These are phyloP conservation scores for Mungos mungo DNA, from an alignment of 2,113 vertebrate species.

Conservation along the genomic window DNA sequence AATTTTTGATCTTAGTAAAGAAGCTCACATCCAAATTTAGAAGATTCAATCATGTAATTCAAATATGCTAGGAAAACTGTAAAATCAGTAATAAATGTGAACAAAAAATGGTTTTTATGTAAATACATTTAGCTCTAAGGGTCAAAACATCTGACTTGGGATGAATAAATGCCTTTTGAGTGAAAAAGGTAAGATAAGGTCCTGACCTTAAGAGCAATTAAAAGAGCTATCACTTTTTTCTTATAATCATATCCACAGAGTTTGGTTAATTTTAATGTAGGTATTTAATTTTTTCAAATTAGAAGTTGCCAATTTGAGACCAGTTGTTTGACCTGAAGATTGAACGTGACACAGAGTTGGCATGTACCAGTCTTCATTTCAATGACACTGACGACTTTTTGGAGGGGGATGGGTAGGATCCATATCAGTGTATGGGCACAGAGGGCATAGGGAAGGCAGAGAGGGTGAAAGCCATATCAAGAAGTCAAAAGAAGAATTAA, in stretches of 20 bases:
- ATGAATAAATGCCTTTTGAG: constrained; percentile 45
- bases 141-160: neutral
- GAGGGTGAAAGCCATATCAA: neutral
- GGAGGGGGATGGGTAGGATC: neutral
- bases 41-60: constrained; percentile 13
- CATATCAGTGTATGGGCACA: neutral
- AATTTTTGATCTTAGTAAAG: neutral
- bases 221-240: neutral
- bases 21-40: neutral
- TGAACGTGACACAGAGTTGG: neutral
- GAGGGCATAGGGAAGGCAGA: neutral
- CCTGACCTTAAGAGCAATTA: constrained; percentile 17
- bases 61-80: constrained; percentile 15
- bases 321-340: neutral
- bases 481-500: neutral
- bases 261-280: constrained; percentile 19
- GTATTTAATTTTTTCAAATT: constrained; percentile 32
- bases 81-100: constrained; percentile 10
- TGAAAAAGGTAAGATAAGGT: neutral
- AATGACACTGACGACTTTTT: neutral
- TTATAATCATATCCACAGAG: neutral
- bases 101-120: neutral
- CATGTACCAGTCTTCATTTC: neutral
- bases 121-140: neutral
- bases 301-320: neutral